Percentiles rank a stretch among this genome's conserved stretches.
phyloP scores from a whole-genome alignment of 1,140 invertebrate species.

The Helicoverpa zea region DNA sequence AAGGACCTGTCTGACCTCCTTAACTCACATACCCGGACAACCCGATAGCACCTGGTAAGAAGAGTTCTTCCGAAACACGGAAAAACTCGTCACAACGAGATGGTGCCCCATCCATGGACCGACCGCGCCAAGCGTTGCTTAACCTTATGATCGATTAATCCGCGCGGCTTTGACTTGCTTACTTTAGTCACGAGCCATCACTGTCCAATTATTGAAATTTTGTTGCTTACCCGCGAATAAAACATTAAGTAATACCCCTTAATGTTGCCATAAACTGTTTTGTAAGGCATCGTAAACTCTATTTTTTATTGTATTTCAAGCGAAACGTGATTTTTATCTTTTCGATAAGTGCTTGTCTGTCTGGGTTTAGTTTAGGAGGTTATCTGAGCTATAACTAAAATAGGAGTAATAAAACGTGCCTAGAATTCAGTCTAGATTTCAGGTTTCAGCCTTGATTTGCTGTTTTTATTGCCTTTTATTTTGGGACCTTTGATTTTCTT shows the following conservation, averaged over 20 bases:
- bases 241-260: constrained; percentile 39
- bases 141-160: too few species aligned
- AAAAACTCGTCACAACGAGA: too few species aligned
- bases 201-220: constrained; percentile 41
- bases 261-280: constrained; percentile 40
- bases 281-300: constrained; percentile 25
- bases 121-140: too few species aligned
- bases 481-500: not conserved
- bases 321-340: constrained; percentile 3
- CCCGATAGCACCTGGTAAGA: too few species aligned
- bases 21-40: too few species aligned
- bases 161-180: too few species aligned
- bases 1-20: too few species aligned
- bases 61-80: too few species aligned
- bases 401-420: not conserved
- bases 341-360: constrained; percentile 17
- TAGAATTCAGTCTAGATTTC: not conserved
- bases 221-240: constrained; percentile 45
- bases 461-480: not conserved
- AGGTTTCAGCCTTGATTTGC: not conserved
- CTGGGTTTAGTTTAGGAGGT: constrained; percentile 1
- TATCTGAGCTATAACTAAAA: constrained; percentile 13
- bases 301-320: constrained; percentile 37
- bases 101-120: too few species aligned
- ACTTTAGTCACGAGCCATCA: not conserved